These are phyloP conservation scores for Pammene fasciana DNA, from an alignment of 2,888 invertebrate genomes.

Conservation along the genomic window DNA sequence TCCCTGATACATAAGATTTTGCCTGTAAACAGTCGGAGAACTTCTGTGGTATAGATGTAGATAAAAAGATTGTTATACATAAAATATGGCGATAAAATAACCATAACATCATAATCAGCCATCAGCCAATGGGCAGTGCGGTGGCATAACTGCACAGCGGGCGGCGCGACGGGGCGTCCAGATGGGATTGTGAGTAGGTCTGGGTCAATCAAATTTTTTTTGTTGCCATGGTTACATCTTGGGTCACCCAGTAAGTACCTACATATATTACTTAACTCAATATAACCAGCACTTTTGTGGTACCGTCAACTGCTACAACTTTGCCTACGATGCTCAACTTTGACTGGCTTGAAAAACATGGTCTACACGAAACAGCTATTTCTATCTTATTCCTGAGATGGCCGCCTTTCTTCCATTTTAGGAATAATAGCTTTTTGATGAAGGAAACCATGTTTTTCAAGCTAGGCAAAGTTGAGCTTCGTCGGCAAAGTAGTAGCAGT, in stretches of 20 bases:
- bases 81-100: slow-evolving; percentile 4
- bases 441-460: too few species aligned
- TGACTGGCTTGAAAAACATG: too few species aligned
- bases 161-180: slow-evolving; percentile 14
- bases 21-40: neutral
- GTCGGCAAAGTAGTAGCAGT: too few species aligned
- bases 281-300: neutral
- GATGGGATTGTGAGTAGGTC: neutral
- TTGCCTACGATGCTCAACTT: too few species aligned
- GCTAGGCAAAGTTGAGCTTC: too few species aligned
- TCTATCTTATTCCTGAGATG: too few species aligned
- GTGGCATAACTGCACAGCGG: slow-evolving; percentile 17
- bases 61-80: neutral
- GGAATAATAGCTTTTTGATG: too few species aligned
- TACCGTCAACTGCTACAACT: too few species aligned
- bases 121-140: slow-evolving; percentile 18
- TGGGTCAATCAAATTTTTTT: neutral
- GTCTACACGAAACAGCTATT: too few species aligned
- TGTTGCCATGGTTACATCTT: neutral
- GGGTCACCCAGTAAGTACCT: neutral
- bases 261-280: neutral
- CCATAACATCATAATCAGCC: slow-evolving; percentile 23
- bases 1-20: neutral
- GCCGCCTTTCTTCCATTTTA: too few species aligned
- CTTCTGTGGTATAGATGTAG: neutral